phyloP scores from a whole-genome alignment of 2,888 invertebrate species.

The Thysanoteuthis rhombus region DNA sequence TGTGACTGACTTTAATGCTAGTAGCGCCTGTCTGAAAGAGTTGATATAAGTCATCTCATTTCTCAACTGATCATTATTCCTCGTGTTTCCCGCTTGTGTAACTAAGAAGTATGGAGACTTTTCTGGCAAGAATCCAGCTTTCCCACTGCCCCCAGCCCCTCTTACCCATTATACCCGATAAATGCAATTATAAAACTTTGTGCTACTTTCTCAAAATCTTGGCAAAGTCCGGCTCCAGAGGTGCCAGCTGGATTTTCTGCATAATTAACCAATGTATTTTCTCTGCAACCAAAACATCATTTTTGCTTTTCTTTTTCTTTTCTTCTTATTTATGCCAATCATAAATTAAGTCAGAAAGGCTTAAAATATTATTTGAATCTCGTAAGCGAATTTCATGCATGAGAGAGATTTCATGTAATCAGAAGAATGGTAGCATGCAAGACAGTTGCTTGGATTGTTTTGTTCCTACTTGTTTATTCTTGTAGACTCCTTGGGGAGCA shows the following conservation, averaged over 20 bases:
- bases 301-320: background rate
- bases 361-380: background rate
- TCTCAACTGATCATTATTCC: background rate
- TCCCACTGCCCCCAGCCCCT: background rate
- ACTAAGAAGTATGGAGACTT: background rate
- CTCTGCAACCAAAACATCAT: background rate
- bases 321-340: background rate
- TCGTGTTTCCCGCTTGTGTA: background rate
- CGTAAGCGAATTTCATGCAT: background rate
- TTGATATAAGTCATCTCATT: background rate
- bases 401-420: background rate
- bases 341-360: background rate
- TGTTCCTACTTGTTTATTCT: too few relatives aligned
- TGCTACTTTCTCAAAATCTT: background rate
- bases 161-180: background rate
- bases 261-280: background rate
- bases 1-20: background rate
- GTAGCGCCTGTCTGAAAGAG: background rate
- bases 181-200: background rate
- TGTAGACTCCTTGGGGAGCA: too few relatives aligned
- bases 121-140: background rate
- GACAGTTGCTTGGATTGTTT: too few relatives aligned
- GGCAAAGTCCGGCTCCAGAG: background rate
- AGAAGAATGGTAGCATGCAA: background rate
- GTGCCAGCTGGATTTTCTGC: background rate